These are phyloP conservation scores for Cryptoblepharus egeriae DNA, from an alignment of 2,797 vertebrate genomes.

Conservation along the genomic window DNA sequence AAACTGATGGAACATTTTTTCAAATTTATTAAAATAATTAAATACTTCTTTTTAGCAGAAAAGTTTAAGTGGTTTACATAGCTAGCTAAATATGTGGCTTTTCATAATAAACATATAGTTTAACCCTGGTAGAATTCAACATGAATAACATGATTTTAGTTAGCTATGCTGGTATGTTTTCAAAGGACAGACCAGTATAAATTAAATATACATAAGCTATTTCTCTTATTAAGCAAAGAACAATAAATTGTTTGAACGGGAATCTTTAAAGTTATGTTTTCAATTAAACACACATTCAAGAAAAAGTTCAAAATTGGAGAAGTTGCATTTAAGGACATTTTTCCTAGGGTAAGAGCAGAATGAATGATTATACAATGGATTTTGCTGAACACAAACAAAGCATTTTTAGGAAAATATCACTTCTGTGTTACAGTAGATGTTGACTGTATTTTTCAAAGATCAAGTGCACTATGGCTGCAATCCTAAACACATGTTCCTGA, in stretches of 20 bases:
- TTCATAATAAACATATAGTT: background rate
- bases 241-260: accelerated
- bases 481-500: too few relatives aligned
- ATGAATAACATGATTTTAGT: background rate
- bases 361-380: background rate
- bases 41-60: background rate
- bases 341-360: background rate
- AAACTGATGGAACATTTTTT: background rate
- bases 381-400: background rate
- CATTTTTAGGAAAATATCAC: conserved; percentile 7
- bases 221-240: background rate
- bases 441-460: background rate
- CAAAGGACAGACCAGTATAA: background rate
- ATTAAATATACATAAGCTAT: background rate
- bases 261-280: background rate
- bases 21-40: too few relatives aligned
- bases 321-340: background rate
- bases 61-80: too few relatives aligned
- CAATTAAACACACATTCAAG: background rate
- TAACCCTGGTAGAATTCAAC: background rate
- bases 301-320: background rate
- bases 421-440: background rate
- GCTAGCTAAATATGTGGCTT: background rate
- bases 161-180: background rate
- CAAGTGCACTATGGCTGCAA: background rate